Percentiles rank a stretch among this genome's conserved stretches.
phyloP scores from a whole-genome alignment of 1,140 invertebrate genomes.

The Drosophila arawakana region DNA sequence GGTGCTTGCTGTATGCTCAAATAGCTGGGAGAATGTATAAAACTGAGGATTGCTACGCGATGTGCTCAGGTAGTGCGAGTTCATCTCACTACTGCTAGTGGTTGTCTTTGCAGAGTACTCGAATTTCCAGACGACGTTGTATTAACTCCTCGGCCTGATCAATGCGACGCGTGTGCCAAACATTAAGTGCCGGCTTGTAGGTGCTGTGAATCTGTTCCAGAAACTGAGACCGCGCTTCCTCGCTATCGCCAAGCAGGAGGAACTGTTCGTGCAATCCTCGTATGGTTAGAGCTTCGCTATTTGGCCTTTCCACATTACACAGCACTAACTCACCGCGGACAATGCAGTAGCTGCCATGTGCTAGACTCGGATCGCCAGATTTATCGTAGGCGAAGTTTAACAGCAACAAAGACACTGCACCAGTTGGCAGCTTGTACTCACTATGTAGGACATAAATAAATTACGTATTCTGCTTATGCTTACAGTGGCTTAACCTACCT shows the following conservation, averaged over 20 bases:
- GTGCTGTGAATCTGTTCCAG: conserved; percentile 35
- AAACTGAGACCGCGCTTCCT: conserved; percentile 1
- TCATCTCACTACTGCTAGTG: conserved; percentile 51
- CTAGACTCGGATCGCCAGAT: conserved; percentile 9
- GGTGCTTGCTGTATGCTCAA: conserved; percentile 17
- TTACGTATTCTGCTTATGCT: neutral
- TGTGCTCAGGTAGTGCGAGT: conserved; percentile 59
- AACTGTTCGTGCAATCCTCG: conserved; percentile 50
- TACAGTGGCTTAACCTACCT: conserved; percentile 21
- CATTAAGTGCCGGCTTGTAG: conserved; percentile 60
- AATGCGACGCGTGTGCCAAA: conserved; percentile 52
- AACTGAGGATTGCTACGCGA: conserved; percentile 66
- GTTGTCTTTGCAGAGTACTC: conserved; percentile 26
- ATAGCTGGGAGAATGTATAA: conserved; percentile 59
- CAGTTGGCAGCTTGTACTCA: conserved; percentile 49
- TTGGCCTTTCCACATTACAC: conserved; percentile 37
- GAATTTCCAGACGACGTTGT: conserved; percentile 53
- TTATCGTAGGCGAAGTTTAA: conserved; percentile 49
- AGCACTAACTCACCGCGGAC: conserved; percentile 69
- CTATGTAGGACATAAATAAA: conserved; percentile 17
- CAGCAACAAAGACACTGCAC: conserved; percentile 50
- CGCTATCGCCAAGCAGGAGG: conserved; percentile 5
- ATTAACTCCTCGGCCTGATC: conserved; percentile 47
- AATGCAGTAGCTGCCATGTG: conserved; percentile 54
- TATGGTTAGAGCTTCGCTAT: conserved; percentile 31